Evolutionary conservation across 2,888 invertebrate genomes (phyloP).

Genomic region (Noctua fimbriata): DNA sequence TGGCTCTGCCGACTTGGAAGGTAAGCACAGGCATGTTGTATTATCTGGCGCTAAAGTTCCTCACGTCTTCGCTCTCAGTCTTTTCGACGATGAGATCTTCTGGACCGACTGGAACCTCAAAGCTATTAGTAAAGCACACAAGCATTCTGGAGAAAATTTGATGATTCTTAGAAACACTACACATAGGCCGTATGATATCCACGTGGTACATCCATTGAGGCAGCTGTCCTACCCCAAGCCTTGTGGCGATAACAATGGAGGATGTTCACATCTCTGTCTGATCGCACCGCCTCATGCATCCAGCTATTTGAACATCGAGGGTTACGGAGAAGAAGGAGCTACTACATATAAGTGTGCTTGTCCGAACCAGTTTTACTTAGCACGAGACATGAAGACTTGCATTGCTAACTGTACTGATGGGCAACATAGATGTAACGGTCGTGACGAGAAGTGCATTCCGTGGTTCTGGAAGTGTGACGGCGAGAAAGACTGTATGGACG

Average conservation of each 20-base stretch:
- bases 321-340: slow-evolving; percentile 95
- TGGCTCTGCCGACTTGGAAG: slow-evolving; percentile 98
- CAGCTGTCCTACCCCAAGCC: slow-evolving; percentile 97
- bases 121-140: slow-evolving; percentile 97
- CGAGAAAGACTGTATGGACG: slow-evolving; percentile 97
- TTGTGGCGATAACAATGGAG: slow-evolving; percentile 97
- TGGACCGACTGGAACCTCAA: slow-evolving; percentile 99
- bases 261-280: slow-evolving; percentile 98
- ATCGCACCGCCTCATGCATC: slow-evolving; percentile 95
- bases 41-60: slow-evolving; percentile 95
- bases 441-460: slow-evolving; percentile 91
- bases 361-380: slow-evolving; percentile 97
- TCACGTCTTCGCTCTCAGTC: slow-evolving; percentile 98
- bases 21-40: slow-evolving; percentile 95
- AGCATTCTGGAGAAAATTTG: slow-evolving; percentile 95
- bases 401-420: slow-evolving; percentile 98
- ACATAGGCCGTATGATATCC: slow-evolving; percentile 98
- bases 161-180: slow-evolving; percentile 96
- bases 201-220: slow-evolving; percentile 96
- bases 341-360: slow-evolving; percentile 96
- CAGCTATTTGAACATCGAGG: slow-evolving; percentile 94
- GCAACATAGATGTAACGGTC: slow-evolving; percentile 93
- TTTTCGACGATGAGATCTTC: slow-evolving; percentile 98
- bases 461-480: slow-evolving; percentile 95
- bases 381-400: slow-evolving; percentile 95